Percentiles rank a stretch among this genome's conserved stretches.
Conservation (phyloP, 2,888 invertebrate species). For the Peribatodes rhomboidaria region DNA sequence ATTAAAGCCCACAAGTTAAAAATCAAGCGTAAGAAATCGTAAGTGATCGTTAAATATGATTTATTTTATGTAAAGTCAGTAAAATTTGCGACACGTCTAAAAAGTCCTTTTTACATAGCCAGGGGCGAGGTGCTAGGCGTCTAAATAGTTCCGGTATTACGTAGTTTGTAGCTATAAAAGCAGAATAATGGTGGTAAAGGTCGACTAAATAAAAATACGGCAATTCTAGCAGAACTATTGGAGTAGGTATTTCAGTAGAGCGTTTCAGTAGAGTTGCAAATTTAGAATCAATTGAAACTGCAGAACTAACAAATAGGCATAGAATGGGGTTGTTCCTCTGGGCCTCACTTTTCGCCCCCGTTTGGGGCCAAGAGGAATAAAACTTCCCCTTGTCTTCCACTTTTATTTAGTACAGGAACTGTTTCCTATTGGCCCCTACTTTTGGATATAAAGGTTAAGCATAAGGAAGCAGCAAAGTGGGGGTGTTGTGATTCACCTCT, state of each 20-base stretch:
- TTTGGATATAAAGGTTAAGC: no score
- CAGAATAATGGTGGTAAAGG: slow-evolving; percentile 2
- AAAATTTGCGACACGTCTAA: neutral
- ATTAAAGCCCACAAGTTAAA: no score
- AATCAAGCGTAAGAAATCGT: no score
- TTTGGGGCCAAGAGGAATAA: no score
- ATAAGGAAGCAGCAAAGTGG: no score
- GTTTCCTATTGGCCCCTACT: no score
- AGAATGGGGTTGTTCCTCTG: no score
- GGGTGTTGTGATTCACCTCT: no score
- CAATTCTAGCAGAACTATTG: neutral
- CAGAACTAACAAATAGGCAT: no score
- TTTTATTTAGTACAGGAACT: no score
- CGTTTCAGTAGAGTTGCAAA: neutral
- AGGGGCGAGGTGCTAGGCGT: slow-evolving; percentile 8
- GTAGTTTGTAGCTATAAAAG: slow-evolving; percentile 15
- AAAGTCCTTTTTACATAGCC: neutral
- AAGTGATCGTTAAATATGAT: neutral
- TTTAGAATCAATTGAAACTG: neutral
- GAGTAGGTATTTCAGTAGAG: neutral
- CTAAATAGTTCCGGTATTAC: slow-evolving; percentile 24
- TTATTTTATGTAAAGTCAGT: neutral
- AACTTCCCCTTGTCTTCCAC: no score
- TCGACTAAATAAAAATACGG: slow-evolving; percentile 6
- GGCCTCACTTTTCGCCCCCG: no score